phyloP scores from a whole-genome alignment of 2,888 invertebrate genomes.

The Myopa tessellatipennis region DNA sequence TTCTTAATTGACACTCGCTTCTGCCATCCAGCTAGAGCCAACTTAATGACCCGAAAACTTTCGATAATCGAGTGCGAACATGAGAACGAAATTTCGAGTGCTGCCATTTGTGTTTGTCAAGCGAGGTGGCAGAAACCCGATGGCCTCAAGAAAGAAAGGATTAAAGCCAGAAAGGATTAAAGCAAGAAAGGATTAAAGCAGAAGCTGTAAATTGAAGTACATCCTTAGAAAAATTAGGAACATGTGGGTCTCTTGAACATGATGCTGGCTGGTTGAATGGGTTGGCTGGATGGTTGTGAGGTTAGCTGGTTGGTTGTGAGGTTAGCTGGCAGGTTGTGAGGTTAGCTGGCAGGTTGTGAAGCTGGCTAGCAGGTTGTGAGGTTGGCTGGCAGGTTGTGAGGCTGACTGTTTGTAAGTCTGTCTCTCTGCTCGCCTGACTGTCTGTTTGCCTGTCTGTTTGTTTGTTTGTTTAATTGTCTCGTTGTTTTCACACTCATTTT shows the following conservation, averaged over 20 bases:
- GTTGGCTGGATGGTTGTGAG: not conserved
- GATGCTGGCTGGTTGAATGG: not conserved
- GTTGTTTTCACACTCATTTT: not conserved
- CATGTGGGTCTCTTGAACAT: conserved; percentile 13
- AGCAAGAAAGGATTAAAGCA: conserved; percentile 22
- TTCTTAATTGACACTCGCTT: conserved; percentile 37
- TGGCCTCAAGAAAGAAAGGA: conserved; percentile 1
- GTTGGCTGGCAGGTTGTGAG: not conserved
- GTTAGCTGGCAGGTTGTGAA: not conserved
- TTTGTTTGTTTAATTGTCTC: not conserved
- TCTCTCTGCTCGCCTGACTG: too few species aligned
- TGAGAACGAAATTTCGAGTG: conserved; percentile 25
- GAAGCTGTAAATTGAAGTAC: not conserved
- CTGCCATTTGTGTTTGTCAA: conserved; percentile 37
- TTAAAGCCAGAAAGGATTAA: not conserved
- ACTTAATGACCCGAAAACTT: conserved; percentile 68
- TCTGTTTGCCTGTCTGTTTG: not conserved
- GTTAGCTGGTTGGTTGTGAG: not conserved
- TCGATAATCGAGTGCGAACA: conserved; percentile 60
- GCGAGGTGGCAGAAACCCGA: not conserved
- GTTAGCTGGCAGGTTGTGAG: not conserved
- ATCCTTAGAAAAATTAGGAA: conserved; percentile 22
- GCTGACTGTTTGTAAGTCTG: not conserved
- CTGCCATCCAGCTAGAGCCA: conserved; percentile 24
- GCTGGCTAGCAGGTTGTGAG: not conserved